Base-by-base conservation (phyloP, 2,113 vertebrate species). In the Leuciscus idus region DNA sequence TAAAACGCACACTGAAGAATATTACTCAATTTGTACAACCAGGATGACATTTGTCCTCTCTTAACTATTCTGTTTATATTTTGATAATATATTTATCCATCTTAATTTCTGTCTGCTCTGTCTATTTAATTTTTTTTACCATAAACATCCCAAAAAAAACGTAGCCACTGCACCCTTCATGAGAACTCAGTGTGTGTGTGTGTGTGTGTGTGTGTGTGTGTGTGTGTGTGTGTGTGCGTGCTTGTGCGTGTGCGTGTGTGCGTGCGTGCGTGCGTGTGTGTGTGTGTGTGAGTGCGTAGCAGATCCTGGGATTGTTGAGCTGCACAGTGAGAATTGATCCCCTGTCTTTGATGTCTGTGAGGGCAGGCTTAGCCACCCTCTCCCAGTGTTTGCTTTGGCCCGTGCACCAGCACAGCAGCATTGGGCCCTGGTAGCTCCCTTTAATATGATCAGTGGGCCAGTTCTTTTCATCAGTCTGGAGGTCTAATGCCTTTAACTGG, bases 401-500 rank as follows among this genome's bases (percentile, higher is more conserved):
- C 90, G 86, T 90, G 96, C 95, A 95, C 96, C 95, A 92, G 93
- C 87, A 81, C 90, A 95, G 93, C 83, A 94, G 95, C 94, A 93
- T 93, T 94, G 93, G 96, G 94, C 92, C 92, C 95, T 95, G 95
- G 95, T 96, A 88, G 91, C 91, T 90, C 91, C 94, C 94, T 95
- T 95, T 92, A 91, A 94, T 96, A 96, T 95, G 95, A 96, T 94
- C 94, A 94, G 90, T 88, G 88, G 93, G 91, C 93, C 93, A 93
- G 93, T 93, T 92, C 94, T 96, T 84, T 97, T 97, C 95, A 96
- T 96, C 95, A 95, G 94, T 92, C 91, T 93, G 95, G 95, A 96
- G 95, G 96, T 96, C 95, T 96, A 96, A 96, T 95, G 94, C 95
- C 95, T 92, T 94, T 94, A 96, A 95, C 93, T 94, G 95, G 95